Base-by-base conservation (phyloP, 2,888 invertebrate genomes). In the Uloborus plumipes region DNA sequence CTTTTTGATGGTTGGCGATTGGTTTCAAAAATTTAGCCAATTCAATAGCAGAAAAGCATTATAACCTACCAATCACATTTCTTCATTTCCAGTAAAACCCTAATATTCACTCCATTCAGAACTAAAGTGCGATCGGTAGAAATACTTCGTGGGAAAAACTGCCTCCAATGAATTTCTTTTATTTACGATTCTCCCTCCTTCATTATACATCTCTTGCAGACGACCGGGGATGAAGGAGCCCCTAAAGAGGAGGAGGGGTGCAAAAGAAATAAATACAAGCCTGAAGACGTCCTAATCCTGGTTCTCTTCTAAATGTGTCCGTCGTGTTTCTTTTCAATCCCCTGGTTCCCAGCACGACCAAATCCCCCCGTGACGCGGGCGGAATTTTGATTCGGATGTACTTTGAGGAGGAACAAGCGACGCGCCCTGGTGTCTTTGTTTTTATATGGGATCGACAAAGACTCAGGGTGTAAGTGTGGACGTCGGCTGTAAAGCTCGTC, bases 241-340 rank as follows among this genome's bases (percentile, higher is more conserved):
- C 39, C 39, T 39, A 39, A 39, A 39, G 39, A 39, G 39, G 9
- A 39, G 39, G 39, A 26, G 58, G 15, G 31, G 18, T 50, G 75
- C 49, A 51, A 61, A 39, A 65, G 58, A 71, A 81, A 81, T 74
- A 81, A 70, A 81, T 74, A 80, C 80, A 80, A 70, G 49, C 49
- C 69, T 70, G 80, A 75, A 74, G 80, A 81, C 69, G 70, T 64
- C 74, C 80, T 81, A 81, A 81, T 81, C 80, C 80, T 49, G 62
- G 80, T 74, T 81, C 80, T 81, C 69, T 64, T 70, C 80, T 81
- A 81, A 81, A 81, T 81, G 80, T 81, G 80, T 81, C 58, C 49
- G 64, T 47, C 70, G 70, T 53, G 80, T 81, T 70, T 75, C 74
- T 81, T 74, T 74, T 74, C 73, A 75, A 81, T 69, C 73, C 73